Conservation (phyloP, 2,888 invertebrate genomes). For the Poecilobothrus nobilitatus region DNA sequence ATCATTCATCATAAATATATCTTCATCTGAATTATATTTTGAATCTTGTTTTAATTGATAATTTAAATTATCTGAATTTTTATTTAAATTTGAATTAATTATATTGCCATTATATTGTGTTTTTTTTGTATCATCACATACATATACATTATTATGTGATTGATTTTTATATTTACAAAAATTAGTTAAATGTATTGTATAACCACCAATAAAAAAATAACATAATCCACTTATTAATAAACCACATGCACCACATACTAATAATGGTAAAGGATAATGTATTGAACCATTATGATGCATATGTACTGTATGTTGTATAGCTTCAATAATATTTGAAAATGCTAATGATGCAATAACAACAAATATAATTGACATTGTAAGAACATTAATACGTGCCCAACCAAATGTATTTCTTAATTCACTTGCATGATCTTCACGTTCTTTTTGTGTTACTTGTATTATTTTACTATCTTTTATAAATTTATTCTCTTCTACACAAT, state of each 20-base stretch:
- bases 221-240: conserved; percentile 67
- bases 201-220: conserved; percentile 72
- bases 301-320: conserved; percentile 70
- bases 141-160: conserved; percentile 55
- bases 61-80: conserved; percentile 24
- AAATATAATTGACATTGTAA: conserved; percentile 71
- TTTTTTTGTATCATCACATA: conserved; percentile 29
- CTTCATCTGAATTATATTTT: not conserved
- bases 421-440: conserved; percentile 47
- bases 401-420: conserved; percentile 80
- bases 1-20: conserved; percentile 5
- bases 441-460: not conserved
- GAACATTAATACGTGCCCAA: conserved; percentile 84
- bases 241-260: conserved; percentile 62
- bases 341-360: conserved; percentile 75
- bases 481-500: not conserved
- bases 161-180: conserved; percentile 56
- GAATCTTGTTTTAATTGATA: conserved; percentile 15
- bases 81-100: conserved; percentile 29
- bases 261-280: conserved; percentile 64
- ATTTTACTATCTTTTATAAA: not conserved
- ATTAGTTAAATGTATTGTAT: conserved; percentile 63
- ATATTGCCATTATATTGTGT: conserved; percentile 39
- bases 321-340: conserved; percentile 72
- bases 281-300: conserved; percentile 62